Conservation (phyloP, 2,797 vertebrate species). For the Merluccius polli region DNA sequence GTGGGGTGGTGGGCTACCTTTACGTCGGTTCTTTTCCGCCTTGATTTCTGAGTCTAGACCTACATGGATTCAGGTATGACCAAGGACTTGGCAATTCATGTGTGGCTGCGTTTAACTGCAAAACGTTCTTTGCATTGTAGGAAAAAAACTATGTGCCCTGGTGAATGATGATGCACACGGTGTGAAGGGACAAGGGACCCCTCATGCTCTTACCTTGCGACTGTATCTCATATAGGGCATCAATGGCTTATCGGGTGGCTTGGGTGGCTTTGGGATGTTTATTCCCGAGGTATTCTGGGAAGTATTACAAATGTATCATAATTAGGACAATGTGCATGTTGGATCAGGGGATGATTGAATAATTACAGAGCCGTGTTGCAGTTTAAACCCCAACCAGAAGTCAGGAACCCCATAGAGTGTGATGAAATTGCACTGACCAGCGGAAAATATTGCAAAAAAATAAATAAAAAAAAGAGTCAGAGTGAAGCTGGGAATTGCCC, state of each 20-base stretch:
- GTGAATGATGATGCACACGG: background rate
- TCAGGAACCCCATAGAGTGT: conserved; percentile 25
- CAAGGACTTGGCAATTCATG: background rate
- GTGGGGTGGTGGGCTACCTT: conserved; percentile 28
- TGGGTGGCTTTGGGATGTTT: conserved; percentile 93
- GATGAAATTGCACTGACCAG: conserved; percentile 23
- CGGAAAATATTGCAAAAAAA: background rate
- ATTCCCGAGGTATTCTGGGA: conserved; percentile 84
- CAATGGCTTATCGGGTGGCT: conserved; percentile 93
- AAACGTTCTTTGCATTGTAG: background rate
- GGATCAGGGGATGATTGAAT: background rate
- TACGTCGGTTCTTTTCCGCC: conserved; percentile 3
- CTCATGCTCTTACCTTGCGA: conserved; percentile 81
- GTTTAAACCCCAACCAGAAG: conserved; percentile 25
- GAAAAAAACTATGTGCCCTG: background rate
- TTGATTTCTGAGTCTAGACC: background rate
- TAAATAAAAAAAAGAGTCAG: conserved; percentile 31
- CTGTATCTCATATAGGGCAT: conserved; percentile 98
- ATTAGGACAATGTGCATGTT: conserved; percentile 11
- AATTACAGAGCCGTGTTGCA: conserved; percentile 12
- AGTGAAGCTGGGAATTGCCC: conserved; percentile 51
- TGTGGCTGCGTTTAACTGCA: background rate
- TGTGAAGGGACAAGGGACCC: conserved; percentile 24
- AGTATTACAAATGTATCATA: conserved; percentile 34
- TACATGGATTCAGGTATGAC: background rate